phyloP scores from a whole-genome alignment of 2,113 vertebrate species.

The Alligator sinensis region DNA sequence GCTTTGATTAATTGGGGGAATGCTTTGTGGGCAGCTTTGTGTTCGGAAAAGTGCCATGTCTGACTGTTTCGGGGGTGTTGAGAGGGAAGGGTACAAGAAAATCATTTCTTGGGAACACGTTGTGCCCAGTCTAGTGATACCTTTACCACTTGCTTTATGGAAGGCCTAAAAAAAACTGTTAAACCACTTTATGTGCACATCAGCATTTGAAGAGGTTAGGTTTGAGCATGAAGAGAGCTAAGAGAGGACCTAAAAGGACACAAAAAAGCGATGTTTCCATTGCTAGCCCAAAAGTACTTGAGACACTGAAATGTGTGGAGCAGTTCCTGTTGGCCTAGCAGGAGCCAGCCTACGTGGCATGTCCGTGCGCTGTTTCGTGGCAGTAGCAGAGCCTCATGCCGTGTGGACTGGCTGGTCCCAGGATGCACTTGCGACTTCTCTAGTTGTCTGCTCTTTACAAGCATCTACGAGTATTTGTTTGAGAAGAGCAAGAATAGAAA shows the following conservation, averaged over 20 bases:
- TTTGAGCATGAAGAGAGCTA: background rate
- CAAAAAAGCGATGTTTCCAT: background rate
- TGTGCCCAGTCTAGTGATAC: too few relatives aligned
- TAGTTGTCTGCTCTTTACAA: too few relatives aligned
- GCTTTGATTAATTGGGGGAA: background rate
- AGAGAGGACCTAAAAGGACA: background rate
- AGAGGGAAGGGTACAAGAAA: too few relatives aligned
- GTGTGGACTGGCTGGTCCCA: background rate
- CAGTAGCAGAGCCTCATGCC: background rate
- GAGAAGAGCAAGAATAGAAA: background rate
- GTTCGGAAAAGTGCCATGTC: background rate
- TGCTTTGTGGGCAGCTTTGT: background rate
- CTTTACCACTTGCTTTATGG: too few relatives aligned
- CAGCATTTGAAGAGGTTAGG: background rate
- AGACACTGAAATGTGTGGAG: background rate
- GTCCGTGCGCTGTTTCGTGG: rapidly evolving
- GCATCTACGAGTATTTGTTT: rapidly evolving
- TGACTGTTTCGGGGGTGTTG: too few relatives aligned
- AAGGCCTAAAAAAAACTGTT: background rate
- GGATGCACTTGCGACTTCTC: rapidly evolving
- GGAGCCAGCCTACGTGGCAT: background rate
- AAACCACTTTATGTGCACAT: background rate
- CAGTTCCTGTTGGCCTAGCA: background rate
- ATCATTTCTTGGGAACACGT: too few relatives aligned
- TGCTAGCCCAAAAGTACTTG: rapidly evolving